Percentiles rank a stretch among this genome's conserved stretches.
These are phyloP conservation scores for Turritopsis dohrnii DNA, from an alignment of 30 jellyfish, hydroid and myxozoan genomes.

Conservation along the genomic window DNA sequence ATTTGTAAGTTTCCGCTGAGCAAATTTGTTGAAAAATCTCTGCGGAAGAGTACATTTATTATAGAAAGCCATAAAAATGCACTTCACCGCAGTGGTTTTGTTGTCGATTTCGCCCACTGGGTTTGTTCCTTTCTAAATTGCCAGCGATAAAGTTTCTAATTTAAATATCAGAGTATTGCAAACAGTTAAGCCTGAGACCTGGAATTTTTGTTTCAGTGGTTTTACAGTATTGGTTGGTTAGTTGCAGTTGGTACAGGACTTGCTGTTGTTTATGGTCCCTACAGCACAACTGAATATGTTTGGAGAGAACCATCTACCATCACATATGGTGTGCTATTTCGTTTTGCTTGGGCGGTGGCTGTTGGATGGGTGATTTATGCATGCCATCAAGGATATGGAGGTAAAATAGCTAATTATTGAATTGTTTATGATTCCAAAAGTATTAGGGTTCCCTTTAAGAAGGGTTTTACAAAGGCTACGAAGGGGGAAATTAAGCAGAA, in stretches of 20 bases:
- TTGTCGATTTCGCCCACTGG: too few relatives aligned
- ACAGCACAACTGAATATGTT: conserved; percentile 1
- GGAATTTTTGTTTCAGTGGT: conserved; percentile 1
- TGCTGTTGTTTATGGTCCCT: conserved; percentile 41
- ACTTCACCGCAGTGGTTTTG: not conserved
- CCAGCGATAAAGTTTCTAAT: not conserved
- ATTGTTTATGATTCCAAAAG: not conserved
- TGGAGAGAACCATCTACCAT: conserved; percentile 22
- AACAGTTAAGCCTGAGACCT: too few relatives aligned
- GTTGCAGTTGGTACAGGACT: conserved; percentile 25
- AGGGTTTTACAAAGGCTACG: too few relatives aligned
- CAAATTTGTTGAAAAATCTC: not conserved
- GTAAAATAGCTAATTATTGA: too few relatives aligned
- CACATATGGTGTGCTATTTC: conserved; percentile 25
- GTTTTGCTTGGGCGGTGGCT: conserved; percentile 45
- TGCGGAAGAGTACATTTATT: not conserved
- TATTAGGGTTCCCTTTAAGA: too few relatives aligned
- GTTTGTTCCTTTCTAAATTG: not conserved
- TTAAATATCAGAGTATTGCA: too few relatives aligned
- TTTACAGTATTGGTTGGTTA: conserved; percentile 27
- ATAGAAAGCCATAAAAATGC: too few relatives aligned
- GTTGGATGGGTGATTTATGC: conserved; percentile 37
- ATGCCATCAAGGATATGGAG: conserved; percentile 39
- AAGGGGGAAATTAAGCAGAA: too few relatives aligned
- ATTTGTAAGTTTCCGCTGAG: not conserved